A percentile compares a stretch with the other conserved stretches of the same genome.
These are phyloP conservation scores for Fragum whitleyi DNA, from an alignment of 2,888 invertebrate genomes.

Conservation along the genomic window DNA sequence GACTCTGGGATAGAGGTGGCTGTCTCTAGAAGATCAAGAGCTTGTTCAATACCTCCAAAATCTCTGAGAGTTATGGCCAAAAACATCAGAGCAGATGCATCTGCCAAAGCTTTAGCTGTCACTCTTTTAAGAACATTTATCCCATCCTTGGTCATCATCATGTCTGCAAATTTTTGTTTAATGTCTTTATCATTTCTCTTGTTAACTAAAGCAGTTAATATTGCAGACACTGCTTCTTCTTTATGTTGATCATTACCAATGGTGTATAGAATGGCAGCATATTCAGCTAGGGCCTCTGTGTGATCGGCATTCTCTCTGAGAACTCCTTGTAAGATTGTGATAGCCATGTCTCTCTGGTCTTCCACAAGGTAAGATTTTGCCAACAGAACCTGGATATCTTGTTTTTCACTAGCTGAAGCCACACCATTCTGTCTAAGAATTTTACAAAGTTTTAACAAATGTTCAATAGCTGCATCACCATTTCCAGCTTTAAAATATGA, in stretches of 20 bases:
- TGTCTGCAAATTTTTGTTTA: conserved; percentile 63
- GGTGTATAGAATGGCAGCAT: conserved; percentile 60
- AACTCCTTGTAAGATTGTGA: conserved; percentile 67
- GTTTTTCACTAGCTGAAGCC: conserved; percentile 46
- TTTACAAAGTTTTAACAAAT: conserved; percentile 56
- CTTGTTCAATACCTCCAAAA: conserved; percentile 62
- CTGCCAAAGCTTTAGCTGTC: conserved; percentile 49
- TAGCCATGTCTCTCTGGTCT: conserved; percentile 67
- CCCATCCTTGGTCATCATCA: conserved; percentile 56
- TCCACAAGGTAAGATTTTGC: conserved; percentile 66
- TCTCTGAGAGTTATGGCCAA: conserved; percentile 66
- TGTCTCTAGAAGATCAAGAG: conserved; percentile 55
- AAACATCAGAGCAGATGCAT: conserved; percentile 62
- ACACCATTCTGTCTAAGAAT: conserved; percentile 55
- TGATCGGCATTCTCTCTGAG: conserved; percentile 61
- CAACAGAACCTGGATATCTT: conserved; percentile 64
- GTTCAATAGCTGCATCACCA: conserved; percentile 59
- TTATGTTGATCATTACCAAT: conserved; percentile 60
- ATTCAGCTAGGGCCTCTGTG: conserved; percentile 65
- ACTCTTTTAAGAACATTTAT: conserved; percentile 60
- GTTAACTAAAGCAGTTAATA: conserved; percentile 59
- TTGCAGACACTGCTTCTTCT: conserved; percentile 64
- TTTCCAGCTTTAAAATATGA: conserved; percentile 51
- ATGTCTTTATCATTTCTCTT: conserved; percentile 55
- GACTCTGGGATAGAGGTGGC: conserved; percentile 47